Evolutionary conservation across 2,888 invertebrate genomes (phyloP), one percentile per base, ranked within the genome.

Genomic region (Caenorhabditis sinica): DNA sequence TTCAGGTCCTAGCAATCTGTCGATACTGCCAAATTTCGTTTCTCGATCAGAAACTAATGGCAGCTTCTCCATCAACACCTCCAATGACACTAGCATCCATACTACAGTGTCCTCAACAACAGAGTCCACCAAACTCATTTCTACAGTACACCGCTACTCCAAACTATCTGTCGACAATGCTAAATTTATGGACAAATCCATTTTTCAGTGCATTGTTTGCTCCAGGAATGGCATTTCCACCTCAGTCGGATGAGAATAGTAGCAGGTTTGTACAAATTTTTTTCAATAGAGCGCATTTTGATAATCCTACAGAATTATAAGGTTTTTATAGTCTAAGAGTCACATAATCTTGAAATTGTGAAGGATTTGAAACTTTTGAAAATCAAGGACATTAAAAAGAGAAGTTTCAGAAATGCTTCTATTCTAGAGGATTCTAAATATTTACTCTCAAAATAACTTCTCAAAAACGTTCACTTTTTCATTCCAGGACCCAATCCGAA

Each of bases 131-230:
- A 6, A 49, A 30, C 6, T 36, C 60, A 11, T 69, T 77, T 58
- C 49, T 73, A 51, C 73, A 45, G 40, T 81, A 73, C 40, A 51
- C 58, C 30, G 30, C 65, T 3, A 43, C 72, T 20, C 73, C 65
- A 23, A 74, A 79, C 28, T 84, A 84, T 28, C 53, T 84, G 3
- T 60, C 65, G 1, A 80, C 43, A 6, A 84, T 84, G 66, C 20
- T 79, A 8, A 75, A 71, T 40, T 28, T 84, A 6, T 84, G 80
- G 80, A 60, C 63, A 2, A 80, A 80, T n/a, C 84, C 84, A n/a
- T 65, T 84, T n/a, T 76, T 84, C 51, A 71, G 61, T 45, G 80
- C 80, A 15, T 33, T 81, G 2, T 73, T 81, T 40, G 63, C 20
- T 1, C 2, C 56, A 9, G 30, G 25, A 40, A 17, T 82, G 25